Percentiles rank a stretch among this genome's conserved stretches.
Evolutionary conservation across 2,888 invertebrate species (phyloP).

Genomic region (Malacosoma neustria): DNA sequence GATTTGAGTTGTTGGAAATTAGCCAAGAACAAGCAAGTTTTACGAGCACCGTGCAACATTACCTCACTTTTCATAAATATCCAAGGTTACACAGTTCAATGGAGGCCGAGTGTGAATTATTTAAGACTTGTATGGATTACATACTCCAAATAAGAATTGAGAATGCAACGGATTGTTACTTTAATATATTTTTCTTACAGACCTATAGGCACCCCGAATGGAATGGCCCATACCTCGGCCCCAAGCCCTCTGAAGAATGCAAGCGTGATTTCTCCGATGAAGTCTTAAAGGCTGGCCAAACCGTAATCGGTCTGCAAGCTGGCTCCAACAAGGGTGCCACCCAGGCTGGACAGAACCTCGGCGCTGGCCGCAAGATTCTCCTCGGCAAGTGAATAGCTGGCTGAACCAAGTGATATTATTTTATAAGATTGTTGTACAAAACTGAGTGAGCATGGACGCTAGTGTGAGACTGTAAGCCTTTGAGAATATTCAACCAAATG

Average conservation of each 20-base stretch:
- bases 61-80: conserved; percentile 68
- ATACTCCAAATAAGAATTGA: conserved; percentile 1
- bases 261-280: conserved; percentile 96
- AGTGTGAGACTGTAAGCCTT: conserved; percentile 45
- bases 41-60: conserved; percentile 62
- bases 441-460: conserved; percentile 53
- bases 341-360: conserved; percentile 92
- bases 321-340: conserved; percentile 97
- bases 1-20: conserved; percentile 45
- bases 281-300: conserved; percentile 90
- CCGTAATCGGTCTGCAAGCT: conserved; percentile 94
- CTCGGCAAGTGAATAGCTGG: conserved; percentile 84
- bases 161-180: neutral
- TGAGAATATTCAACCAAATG: conserved; percentile 44
- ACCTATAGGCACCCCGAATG: conserved; percentile 90
- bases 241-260: conserved; percentile 95
- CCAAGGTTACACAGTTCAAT: conserved; percentile 40
- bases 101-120: conserved; percentile 36
- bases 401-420: conserved; percentile 63
- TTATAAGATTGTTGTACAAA: conserved; percentile 63
- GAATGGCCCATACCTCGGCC: conserved; percentile 92
- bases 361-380: conserved; percentile 92
- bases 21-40: conserved; percentile 57
- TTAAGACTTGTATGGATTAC: conserved; percentile 13
- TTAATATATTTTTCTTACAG: conserved; percentile 51